These are phyloP conservation scores for Trididemnum nubilum DNA, from an alignment of 23 tunicate genomes.

Conservation along the genomic window DNA sequence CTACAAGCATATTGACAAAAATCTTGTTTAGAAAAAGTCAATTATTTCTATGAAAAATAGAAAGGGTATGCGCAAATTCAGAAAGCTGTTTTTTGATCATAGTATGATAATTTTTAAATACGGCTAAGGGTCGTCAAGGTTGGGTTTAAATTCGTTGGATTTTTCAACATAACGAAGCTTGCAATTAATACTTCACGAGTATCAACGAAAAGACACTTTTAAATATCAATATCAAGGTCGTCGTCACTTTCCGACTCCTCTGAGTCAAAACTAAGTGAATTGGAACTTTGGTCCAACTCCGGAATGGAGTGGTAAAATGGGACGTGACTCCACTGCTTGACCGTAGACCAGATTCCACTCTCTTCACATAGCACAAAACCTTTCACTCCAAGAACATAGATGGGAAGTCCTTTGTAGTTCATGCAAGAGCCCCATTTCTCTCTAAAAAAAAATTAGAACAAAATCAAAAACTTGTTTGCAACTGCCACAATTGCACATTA, in stretches of 20 bases:
- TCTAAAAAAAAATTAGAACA: constrained; percentile 5
- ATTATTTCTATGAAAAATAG: too few relatives aligned
- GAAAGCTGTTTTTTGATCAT: too few relatives aligned
- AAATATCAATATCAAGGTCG: background rate
- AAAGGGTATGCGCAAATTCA: too few relatives aligned
- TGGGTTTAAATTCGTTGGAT: too few relatives aligned
- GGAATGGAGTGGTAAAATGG: constrained; percentile 12
- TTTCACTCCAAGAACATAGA: constrained; percentile 23
- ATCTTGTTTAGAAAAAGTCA: too few relatives aligned
- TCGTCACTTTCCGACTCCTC: background rate
- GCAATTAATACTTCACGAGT: too few relatives aligned
- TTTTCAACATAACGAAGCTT: too few relatives aligned
- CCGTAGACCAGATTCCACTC: background rate
- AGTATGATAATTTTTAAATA: too few relatives aligned
- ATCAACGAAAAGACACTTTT: too few relatives aligned
- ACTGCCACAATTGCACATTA: background rate
- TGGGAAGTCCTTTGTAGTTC: constrained; percentile 21
- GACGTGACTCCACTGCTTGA: constrained; percentile 39
- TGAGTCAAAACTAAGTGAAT: background rate
- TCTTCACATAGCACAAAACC: background rate
- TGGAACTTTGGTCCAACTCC: background rate
- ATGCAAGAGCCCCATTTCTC: constrained; percentile 37
- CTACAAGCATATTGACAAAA: too few relatives aligned
- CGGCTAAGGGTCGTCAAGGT: too few relatives aligned
- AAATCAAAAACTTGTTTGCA: background rate